These are phyloP conservation scores for Furcula furcula DNA, from an alignment of 2,888 invertebrate genomes.

Conservation along the genomic window DNA sequence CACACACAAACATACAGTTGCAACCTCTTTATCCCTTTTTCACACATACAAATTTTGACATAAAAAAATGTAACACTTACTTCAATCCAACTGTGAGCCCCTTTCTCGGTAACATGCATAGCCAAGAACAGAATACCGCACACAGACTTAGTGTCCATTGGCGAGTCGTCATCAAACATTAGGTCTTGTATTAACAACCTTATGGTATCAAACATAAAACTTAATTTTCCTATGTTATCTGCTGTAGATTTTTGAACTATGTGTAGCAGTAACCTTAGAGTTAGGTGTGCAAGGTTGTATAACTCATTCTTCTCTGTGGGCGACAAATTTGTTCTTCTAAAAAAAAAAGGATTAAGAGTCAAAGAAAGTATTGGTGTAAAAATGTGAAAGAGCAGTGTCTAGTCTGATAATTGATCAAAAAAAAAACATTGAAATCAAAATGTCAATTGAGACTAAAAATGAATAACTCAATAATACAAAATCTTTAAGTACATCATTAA, in stretches of 20 bases:
- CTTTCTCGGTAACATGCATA: constrained; percentile 61
- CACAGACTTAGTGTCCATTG: constrained; percentile 85
- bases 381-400: too few species aligned
- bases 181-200: constrained; percentile 42
- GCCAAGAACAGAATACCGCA: constrained; percentile 81
- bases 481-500: too few species aligned
- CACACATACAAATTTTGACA: too few species aligned
- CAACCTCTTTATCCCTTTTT: too few species aligned
- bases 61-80: too few species aligned
- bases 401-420: too few species aligned
- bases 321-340: constrained; percentile 42
- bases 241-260: constrained; percentile 49
- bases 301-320: constrained; percentile 65
- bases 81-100: constrained; percentile 48
- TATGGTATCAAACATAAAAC: constrained; percentile 30
- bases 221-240: constrained; percentile 26
- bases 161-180: constrained; percentile 73
- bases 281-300: constrained; percentile 50
- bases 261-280: constrained; percentile 50
- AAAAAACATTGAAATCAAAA: too few species aligned
- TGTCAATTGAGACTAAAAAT: too few species aligned
- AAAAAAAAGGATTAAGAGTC: too few species aligned
- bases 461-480: too few species aligned
- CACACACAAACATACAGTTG: too few species aligned
- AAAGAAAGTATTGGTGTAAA: too few species aligned